phyloP scores from a whole-genome alignment of 2,888 invertebrate genomes.

The Leptura quadrifasciata region DNA sequence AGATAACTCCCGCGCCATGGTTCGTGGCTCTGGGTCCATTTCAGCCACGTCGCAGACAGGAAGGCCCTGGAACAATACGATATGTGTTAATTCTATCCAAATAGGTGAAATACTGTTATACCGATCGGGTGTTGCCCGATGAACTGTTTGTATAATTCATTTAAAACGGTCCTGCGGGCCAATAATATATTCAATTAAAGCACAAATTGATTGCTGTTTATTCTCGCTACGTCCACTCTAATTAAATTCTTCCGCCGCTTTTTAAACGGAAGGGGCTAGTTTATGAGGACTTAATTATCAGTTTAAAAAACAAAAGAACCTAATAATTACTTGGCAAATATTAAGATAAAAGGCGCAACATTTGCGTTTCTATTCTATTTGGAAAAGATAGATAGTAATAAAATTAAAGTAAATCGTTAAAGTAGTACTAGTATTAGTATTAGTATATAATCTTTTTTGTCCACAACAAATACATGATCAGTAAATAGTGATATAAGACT shows the following conservation, averaged over 20 bases:
- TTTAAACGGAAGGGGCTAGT: neutral
- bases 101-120: constrained; percentile 5
- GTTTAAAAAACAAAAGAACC: neutral
- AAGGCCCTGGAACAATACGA: constrained; percentile 31
- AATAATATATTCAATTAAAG: constrained; percentile 2
- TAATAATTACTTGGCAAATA: no score
- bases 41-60: constrained; percentile 12
- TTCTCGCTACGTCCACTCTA: neutral
- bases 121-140: neutral
- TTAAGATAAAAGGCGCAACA: no score
- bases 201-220: constrained; percentile 13
- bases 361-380: no score
- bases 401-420: no score
- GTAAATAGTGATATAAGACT: no score
- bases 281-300: neutral
- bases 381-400: no score
- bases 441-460: no score
- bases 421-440: no score
- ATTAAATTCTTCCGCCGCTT: neutral
- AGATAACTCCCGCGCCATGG: constrained; percentile 65
- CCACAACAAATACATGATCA: no score
- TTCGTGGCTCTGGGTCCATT: constrained; percentile 29
- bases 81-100: constrained; percentile 11
- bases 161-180: neutral
- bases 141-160: constrained; percentile 11